A percentile compares a stretch with the other conserved stretches of the same genome.
Evolutionary conservation across 2,113 vertebrate species (phyloP).

Genomic region (Pterocles gutturalis): DNA sequence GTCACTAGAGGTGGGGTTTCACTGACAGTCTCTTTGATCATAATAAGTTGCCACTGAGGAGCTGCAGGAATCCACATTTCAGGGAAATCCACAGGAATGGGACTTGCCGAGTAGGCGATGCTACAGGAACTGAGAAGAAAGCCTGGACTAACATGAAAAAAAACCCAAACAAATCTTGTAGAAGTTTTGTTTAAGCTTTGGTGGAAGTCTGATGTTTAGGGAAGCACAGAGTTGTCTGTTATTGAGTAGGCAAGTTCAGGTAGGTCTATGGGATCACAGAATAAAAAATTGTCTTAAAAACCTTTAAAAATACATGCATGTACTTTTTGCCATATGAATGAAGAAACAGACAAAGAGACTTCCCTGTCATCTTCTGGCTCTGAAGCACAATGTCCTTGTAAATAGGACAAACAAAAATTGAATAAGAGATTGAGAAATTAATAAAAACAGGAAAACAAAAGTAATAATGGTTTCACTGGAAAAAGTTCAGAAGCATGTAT

Average conservation of each 20-base stretch:
- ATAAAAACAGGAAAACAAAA: not conserved
- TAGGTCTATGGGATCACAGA: not conserved
- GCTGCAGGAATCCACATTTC: not conserved
- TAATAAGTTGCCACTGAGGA: not conserved
- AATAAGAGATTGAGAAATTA: not conserved
- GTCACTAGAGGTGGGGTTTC: not conserved
- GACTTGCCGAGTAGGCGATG: accelerated
- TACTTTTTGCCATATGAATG: not conserved
- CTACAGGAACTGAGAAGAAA: not conserved
- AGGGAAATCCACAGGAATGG: not conserved
- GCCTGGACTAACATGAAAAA: not conserved
- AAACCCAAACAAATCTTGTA: not conserved
- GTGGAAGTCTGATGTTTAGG: not conserved
- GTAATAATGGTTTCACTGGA: not conserved
- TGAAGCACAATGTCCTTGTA: not conserved
- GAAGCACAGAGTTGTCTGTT: not conserved
- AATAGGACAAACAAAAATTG: not conserved
- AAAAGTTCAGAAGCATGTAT: not conserved
- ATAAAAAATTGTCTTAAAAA: not conserved
- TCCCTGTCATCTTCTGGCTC: not conserved
- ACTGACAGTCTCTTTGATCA: not conserved
- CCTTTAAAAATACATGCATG: not conserved
- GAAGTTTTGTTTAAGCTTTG: not conserved
- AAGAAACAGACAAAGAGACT: not conserved
- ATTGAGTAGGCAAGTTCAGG: not conserved